These are phyloP conservation scores for Stenolophus ochropezus DNA, from an alignment of 2,888 invertebrate genomes.

Conservation along the genomic window DNA sequence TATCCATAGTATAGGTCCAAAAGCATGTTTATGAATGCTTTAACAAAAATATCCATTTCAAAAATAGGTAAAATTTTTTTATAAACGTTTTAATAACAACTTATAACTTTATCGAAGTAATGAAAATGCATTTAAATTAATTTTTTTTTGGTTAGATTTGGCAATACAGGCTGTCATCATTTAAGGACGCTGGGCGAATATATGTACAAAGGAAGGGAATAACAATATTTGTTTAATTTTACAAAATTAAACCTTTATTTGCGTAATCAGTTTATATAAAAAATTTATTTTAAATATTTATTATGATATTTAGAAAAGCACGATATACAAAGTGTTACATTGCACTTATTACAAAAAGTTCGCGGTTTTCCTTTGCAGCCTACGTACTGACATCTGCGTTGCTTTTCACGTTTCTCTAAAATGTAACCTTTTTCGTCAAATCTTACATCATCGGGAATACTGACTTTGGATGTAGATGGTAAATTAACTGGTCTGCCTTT, in stretches of 20 bases:
- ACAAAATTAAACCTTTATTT: constrained; percentile 16
- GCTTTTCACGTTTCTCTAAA: constrained; percentile 59
- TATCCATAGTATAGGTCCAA: too few relatives aligned
- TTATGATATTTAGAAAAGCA: constrained; percentile 52
- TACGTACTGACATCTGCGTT: constrained; percentile 57
- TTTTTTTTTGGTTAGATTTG: not conserved
- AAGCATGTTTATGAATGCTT: too few relatives aligned
- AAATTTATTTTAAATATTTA: constrained; percentile 43
- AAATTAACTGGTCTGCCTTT: constrained; percentile 59
- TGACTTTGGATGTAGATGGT: constrained; percentile 50
- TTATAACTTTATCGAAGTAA: constrained; percentile 15
- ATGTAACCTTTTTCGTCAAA: constrained; percentile 54
- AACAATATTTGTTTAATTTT: constrained; percentile 27
- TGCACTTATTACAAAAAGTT: constrained; percentile 47
- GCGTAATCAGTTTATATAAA: constrained; percentile 3
- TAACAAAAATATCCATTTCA: too few relatives aligned
- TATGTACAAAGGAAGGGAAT: not conserved
- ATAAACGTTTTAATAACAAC: not conserved
- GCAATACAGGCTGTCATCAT: constrained; percentile 20
- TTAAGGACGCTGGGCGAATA: constrained; percentile 30
- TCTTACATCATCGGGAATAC: constrained; percentile 52
- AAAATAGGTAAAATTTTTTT: too few relatives aligned
- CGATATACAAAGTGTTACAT: constrained; percentile 37
- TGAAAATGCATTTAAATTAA: not conserved
- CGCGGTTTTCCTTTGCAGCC: constrained; percentile 50